Percentiles rank a stretch among this genome's conserved stretches.
Conservation (phyloP, 2,113 vertebrate genomes). For the Phaetusa simplex region DNA sequence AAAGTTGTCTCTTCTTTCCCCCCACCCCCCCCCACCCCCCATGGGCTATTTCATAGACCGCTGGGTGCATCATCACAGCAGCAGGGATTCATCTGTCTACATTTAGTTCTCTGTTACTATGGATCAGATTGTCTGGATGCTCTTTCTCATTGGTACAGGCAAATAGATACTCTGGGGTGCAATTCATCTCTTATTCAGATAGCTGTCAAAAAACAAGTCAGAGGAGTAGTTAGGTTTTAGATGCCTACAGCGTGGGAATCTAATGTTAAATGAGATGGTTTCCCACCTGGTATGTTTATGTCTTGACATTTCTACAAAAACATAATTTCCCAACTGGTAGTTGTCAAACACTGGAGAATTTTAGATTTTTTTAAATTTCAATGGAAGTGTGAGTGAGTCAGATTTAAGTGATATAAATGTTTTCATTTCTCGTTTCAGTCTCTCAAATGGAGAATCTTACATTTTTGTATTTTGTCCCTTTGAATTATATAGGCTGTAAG, state of each 20-base stretch:
- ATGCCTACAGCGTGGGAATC: neutral
- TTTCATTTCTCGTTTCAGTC: neutral
- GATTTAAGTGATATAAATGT: neutral
- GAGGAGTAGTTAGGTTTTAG: neutral
- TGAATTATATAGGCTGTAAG: neutral
- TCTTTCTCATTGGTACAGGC: neutral
- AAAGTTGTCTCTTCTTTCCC: neutral
- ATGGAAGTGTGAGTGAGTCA: neutral
- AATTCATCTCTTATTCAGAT: neutral
- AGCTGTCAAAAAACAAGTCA: neutral
- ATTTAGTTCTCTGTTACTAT: neutral
- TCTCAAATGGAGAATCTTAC: neutral
- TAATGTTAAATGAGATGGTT: neutral
- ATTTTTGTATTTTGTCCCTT: neutral
- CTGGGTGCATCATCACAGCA: neutral
- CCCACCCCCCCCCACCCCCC: neutral
- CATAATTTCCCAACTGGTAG: slow-evolving; percentile 40
- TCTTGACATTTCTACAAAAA: neutral
- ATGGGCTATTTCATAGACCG: neutral
- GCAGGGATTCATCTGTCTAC: neutral
- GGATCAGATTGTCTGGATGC: neutral
- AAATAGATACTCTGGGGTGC: neutral
- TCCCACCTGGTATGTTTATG: slow-evolving; percentile 40
- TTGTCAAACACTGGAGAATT: neutral
- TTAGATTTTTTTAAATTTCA: neutral